Conservation (phyloP, 1,140 invertebrate genomes). For the Ceratosolen solmsi region DNA sequence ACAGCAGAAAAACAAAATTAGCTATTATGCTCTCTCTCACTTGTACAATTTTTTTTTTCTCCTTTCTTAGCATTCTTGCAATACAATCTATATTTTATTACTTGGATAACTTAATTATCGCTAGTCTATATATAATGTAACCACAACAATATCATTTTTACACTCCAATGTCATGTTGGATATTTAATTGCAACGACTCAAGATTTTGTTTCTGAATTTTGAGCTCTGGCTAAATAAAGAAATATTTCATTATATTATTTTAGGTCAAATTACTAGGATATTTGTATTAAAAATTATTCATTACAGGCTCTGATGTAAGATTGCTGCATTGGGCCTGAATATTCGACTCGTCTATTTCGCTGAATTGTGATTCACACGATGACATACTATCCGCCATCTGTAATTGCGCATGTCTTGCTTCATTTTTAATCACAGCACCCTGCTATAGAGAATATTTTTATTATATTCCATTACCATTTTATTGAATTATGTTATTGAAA, state of each 20-base stretch:
- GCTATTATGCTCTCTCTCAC: conserved; percentile 28
- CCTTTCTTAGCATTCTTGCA: not conserved
- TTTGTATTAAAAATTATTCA: conserved; percentile 10
- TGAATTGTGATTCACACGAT: conserved; percentile 65
- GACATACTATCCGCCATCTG: conserved; percentile 62
- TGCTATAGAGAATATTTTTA: conserved; percentile 55
- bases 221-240: conserved; percentile 65
- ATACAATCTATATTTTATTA: not conserved
- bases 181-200: conserved; percentile 62
- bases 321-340: conserved; percentile 60
- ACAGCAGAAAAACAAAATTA: conserved; percentile 14
- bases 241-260: conserved; percentile 18
- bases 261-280: not conserved
- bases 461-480: conserved; percentile 31
- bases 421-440: conserved; percentile 58
- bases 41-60: not conserved
- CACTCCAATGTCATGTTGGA: conserved; percentile 65
- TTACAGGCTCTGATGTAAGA: conserved; percentile 66
- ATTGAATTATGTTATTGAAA: conserved; percentile 27
- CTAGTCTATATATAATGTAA: not conserved
- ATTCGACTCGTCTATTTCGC: conserved; percentile 62
- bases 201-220: conserved; percentile 69
- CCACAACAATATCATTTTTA: conserved; percentile 40
- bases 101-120: conserved; percentile 2
- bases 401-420: conserved; percentile 60